These are phyloP conservation scores for Syngnathus acus DNA, from an alignment of 2,797 vertebrate species.

Conservation along the genomic window DNA sequence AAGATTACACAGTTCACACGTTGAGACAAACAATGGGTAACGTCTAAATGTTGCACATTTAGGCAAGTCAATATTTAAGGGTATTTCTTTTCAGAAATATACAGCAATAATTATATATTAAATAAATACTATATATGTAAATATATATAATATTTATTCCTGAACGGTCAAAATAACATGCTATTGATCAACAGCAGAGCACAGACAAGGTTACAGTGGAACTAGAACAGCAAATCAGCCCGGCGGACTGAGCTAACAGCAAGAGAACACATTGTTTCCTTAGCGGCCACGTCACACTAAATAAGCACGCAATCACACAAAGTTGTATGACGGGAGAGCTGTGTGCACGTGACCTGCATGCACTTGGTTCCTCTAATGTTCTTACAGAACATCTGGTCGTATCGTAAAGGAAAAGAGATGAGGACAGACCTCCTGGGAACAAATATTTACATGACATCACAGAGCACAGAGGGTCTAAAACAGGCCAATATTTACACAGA, in stretches of 20 bases:
- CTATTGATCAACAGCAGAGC: conserved; percentile 69
- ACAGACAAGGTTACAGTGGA: conserved; percentile 70
- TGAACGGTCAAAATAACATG: conserved; percentile 62
- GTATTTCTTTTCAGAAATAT: conserved; percentile 53
- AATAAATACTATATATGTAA: conserved; percentile 70
- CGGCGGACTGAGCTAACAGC: conserved; percentile 32
- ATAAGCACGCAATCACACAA: neutral
- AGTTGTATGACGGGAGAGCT: neutral
- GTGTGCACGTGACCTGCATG: conserved; percentile 61
- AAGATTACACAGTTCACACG: neutral
- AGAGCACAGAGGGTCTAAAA: conserved; percentile 25
- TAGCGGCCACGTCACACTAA: conserved; percentile 28
- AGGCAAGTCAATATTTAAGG: conserved; percentile 60
- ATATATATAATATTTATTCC: conserved; percentile 66
- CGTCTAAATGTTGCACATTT: conserved; percentile 67
- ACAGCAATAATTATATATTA: conserved; percentile 69
- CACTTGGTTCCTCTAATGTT: conserved; percentile 41
- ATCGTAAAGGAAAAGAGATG: neutral
- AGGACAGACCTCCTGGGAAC: neutral
- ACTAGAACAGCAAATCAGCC: conserved; percentile 65
- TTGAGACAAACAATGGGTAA: neutral
- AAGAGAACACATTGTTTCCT: conserved; percentile 48
- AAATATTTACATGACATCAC: conserved; percentile 55
- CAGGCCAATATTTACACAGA: conserved; percentile 2
- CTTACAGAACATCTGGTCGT: conserved; percentile 11